These are phyloP conservation scores for Protodeltote pygarga DNA, from an alignment of 2,888 invertebrate species.

Conservation along the genomic window DNA sequence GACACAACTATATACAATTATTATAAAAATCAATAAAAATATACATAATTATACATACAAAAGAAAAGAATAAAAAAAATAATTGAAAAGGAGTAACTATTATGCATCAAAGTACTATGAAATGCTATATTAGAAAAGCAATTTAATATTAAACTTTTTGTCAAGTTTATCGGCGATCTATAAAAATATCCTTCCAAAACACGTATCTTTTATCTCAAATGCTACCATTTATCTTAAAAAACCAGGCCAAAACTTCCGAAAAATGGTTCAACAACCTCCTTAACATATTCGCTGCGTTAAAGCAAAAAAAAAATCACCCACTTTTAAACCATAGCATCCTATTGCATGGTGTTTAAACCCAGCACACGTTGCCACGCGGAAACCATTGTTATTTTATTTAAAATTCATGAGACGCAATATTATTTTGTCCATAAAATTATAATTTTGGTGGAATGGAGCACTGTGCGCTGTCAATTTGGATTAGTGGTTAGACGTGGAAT, in stretches of 20 bases:
- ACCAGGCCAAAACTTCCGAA: slow-evolving; percentile 36
- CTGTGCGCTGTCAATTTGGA: slow-evolving; percentile 40
- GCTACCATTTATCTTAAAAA: slow-evolving; percentile 32
- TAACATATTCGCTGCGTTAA: slow-evolving; percentile 26
- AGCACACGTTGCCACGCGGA: slow-evolving; percentile 63
- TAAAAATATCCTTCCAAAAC: slow-evolving; percentile 17
- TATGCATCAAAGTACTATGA: no score
- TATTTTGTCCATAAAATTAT: slow-evolving; percentile 62
- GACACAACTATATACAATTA: no score
- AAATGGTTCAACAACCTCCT: slow-evolving; percentile 41
- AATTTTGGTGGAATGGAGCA: slow-evolving; percentile 35
- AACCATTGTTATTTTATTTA: slow-evolving; percentile 71
- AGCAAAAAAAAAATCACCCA: slow-evolving; percentile 52
- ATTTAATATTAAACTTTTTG: slow-evolving; percentile 34
- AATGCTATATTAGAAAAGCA: slow-evolving; percentile 28
- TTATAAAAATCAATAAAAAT: no score
- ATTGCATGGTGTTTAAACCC: slow-evolving; percentile 62
- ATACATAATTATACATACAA: no score
- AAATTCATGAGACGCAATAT: slow-evolving; percentile 70
- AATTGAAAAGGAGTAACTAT: no score
- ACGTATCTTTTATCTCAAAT: slow-evolving; percentile 44
- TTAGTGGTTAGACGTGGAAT: slow-evolving; percentile 15
- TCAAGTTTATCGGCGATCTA: slow-evolving; percentile 29
- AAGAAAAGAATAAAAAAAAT: no score
- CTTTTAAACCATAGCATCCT: slow-evolving; percentile 39